Conservation (phyloP, 2,113 vertebrate genomes). For the Paramormyrops kingsleyae region DNA sequence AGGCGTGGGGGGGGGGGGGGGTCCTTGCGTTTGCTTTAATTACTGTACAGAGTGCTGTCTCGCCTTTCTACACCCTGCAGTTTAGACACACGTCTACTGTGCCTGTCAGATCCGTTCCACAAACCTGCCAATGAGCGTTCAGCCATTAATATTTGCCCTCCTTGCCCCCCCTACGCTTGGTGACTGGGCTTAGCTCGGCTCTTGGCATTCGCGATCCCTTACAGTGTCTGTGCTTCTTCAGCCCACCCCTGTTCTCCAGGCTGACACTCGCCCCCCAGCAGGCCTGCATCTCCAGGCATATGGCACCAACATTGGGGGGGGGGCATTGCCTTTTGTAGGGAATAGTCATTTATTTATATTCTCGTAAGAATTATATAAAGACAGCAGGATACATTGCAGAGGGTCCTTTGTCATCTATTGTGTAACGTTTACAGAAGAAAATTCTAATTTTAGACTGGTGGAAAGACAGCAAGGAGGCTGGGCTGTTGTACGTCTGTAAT, state of each 20-base stretch:
- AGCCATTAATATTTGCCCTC: not conserved
- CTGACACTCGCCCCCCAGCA: not conserved
- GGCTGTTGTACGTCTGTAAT: not conserved
- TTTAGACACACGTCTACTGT: not conserved
- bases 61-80: not conserved
- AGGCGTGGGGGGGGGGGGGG: not conserved
- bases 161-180: not conserved
- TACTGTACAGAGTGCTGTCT: not conserved
- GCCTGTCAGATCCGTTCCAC: not conserved
- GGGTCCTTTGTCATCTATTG: not conserved
- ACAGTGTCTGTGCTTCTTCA: not conserved
- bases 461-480: not conserved
- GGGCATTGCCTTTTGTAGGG: not conserved
- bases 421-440: not conserved
- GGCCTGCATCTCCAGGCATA: not conserved
- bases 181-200: not conserved
- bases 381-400: not conserved
- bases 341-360: constrained; percentile 15
- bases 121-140: constrained; percentile 48
- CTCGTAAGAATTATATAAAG: constrained; percentile 20
- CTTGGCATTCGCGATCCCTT: not conserved
- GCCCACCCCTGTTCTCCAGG: not conserved
- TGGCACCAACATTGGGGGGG: not conserved
- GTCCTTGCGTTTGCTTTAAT: not conserved
- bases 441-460: not conserved